Evolutionary conservation across 2,888 invertebrate genomes (phyloP), one percentile per base, ranked within the genome.

Genomic region (Sarcophaga rosellei): DNA sequence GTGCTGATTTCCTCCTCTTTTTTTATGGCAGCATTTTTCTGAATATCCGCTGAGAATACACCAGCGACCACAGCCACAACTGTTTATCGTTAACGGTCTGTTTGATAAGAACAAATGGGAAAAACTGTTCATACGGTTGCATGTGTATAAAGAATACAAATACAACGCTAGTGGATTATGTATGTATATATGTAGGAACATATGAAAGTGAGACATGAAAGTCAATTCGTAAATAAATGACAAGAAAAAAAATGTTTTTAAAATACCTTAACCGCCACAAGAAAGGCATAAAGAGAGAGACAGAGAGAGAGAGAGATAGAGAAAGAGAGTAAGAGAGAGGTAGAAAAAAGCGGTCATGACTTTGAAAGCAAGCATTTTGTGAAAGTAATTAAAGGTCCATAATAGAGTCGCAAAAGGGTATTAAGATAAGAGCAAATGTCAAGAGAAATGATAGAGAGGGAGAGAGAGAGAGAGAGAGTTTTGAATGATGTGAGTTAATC

Each of bases 41-140:
- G 53, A 53, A 53, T 53, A 53, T 4, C 53, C 12, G 1, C 17
- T 53, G 53, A 53, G 17, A 53, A 53, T 53, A 53, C 53, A 53
- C 2, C 17, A 53, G 53, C 53, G 15, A 53, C 17, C 53, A 15
- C 53, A 53, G 20, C 81, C 66, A 66, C 65, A 81, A 76, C 45
- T 76, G 45, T 63, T 72, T 77, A 72, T 82, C 77, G 20, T 70
- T 66, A 72, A 82, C 72, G 82, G 59, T 74, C 72, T 72, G 76
- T 61, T 82, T 81, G 80, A 81, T 74, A 82, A 72, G 66, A 8
- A 35, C 15, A 35, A 78, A 70, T 63, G 62, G 53, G 53, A 63
- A 69, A 15, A 35, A 35, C 35, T 10, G 35, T 35, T 35, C 6
- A 8, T 35, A 8, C 35, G 2, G 35, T 0, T 35, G 35, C 35